Conservation (phyloP, 2,797 vertebrate species). For the Denticeps clupeoides region DNA sequence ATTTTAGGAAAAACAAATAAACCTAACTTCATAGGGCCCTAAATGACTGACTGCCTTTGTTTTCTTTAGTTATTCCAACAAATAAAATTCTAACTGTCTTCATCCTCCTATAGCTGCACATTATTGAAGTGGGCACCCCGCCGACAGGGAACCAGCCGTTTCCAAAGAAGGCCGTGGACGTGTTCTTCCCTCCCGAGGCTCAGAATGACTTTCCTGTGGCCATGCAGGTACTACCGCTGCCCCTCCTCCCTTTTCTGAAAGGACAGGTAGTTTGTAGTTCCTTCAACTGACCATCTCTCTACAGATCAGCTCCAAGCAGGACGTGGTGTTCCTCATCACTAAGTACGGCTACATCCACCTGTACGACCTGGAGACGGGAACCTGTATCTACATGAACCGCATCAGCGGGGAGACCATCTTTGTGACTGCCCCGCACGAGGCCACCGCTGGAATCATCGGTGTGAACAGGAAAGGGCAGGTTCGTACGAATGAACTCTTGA, state of each 20-base stretch:
- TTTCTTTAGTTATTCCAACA: too few species aligned
- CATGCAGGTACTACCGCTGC: slow-evolving; percentile 74
- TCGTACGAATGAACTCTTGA: too few species aligned
- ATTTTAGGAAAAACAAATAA: too few species aligned
- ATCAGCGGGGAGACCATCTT: slow-evolving; percentile 98
- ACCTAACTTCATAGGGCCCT: too few species aligned
- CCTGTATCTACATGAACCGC: slow-evolving; percentile 98
- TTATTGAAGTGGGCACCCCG: slow-evolving; percentile 95
- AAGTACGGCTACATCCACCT: slow-evolving; percentile 97
- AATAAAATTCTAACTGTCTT: too few species aligned
- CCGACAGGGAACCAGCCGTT: slow-evolving; percentile 94
- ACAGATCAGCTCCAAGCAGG: slow-evolving; percentile 91
- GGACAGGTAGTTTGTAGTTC: too few species aligned
- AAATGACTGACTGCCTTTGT: too few species aligned
- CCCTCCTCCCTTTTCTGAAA: too few species aligned
- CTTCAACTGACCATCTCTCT: slow-evolving; percentile 2
- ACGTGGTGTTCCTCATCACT: slow-evolving; percentile 95
- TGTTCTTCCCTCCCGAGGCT: slow-evolving; percentile 97
- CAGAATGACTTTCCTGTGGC: slow-evolving; percentile 98
- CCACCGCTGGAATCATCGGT: slow-evolving; percentile 93
- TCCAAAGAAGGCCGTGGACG: slow-evolving; percentile 97
- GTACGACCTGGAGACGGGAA: slow-evolving; percentile 94
- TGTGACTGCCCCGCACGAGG: slow-evolving; percentile 91
- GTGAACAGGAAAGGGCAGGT: slow-evolving; percentile 98
- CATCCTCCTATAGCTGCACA: slow-evolving; percentile 71